Conservation (phyloP, 30 jellyfish, hydroid and myxozoan species). For the Cassiopea xamachana region DNA sequence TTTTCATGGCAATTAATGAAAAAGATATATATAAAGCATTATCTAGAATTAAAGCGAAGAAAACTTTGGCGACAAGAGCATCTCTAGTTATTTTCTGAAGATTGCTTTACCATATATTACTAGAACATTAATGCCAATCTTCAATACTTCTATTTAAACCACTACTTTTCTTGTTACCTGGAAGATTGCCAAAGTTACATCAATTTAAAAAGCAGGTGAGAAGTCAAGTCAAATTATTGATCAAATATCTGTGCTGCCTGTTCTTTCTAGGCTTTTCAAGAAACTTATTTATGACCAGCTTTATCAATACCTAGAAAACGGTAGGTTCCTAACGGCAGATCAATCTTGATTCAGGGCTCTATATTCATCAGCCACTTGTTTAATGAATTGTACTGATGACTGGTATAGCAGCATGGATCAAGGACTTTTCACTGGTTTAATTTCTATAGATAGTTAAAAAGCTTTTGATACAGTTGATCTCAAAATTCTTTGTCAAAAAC, state of each 20-base stretch:
- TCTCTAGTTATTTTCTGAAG: neutral
- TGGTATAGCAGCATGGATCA: neutral
- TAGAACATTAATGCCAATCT: neutral
- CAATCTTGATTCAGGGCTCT: neutral
- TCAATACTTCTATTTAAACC: neutral
- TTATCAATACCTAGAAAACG: neutral
- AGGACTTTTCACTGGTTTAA: too few relatives aligned
- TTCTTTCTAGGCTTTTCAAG: neutral
- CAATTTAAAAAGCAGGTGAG: neutral
- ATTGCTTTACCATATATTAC: neutral
- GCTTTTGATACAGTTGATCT: neutral
- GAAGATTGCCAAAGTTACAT: neutral
- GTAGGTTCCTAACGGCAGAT: neutral
- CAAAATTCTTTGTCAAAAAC: neutral
- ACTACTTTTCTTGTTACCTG: neutral
- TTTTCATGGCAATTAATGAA: too few relatives aligned
- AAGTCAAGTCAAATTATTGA: neutral
- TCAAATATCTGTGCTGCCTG: neutral
- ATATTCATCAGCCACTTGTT: neutral
- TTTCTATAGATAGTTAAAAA: too few relatives aligned
- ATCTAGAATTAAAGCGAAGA: too few relatives aligned
- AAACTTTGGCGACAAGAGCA: too few relatives aligned
- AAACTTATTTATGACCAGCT: neutral
- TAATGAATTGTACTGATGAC: neutral
- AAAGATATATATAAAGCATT: too few relatives aligned